Evolutionary conservation across 23 tunicate species (phyloP), one percentile per base, ranked within the genome.

Genomic region (Ciona savignyi): DNA sequence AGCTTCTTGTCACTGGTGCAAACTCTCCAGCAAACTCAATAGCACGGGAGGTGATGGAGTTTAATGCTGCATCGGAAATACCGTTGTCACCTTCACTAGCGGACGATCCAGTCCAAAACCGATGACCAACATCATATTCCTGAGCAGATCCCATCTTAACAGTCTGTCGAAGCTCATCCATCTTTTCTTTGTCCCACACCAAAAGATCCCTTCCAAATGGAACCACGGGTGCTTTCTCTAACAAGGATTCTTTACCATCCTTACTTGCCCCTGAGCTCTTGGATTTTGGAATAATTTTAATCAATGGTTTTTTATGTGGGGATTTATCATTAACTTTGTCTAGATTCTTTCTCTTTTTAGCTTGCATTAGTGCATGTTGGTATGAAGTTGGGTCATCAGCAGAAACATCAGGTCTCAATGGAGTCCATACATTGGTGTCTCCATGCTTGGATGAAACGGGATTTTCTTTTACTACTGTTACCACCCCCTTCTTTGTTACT

Each of bases 61-160:
- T 89, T 29, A 89, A 24, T 26, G 83, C 89, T 27, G 96, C 96
- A n/a, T 89, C 89, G 1, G 96, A 83, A 15, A 83, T 84, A 49
- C 80, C 85, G 4, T 60, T 66, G 30, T 85, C 91, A 0, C 85
- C 80, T 63, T 79, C 63, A 60, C 90, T 85, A 19, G 85, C 85
- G 25, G 89, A 84, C 27, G 88, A 35, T 1, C 85, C 81, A 27
- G 80, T 35, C 79, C 83, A 83, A 74, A 83, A 83, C 33, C 89
- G 62, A 75, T 89, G 96, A 32, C 89, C 96, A 11, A 89, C 71
- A 68, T 83, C 96, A 27, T 70, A 71, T 29, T 83, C 85, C 34
- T 83, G 73, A 25, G 85, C 75, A 26, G 88, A 34, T 3, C 96
- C 85, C 67, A 89, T 48, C 23, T 62, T 68, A 4, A 89, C n/a